Evolutionary conservation across 2,113 vertebrate species (phyloP), one percentile per base, ranked within the genome.

Genomic region (Anas platyrhynchos): DNA sequence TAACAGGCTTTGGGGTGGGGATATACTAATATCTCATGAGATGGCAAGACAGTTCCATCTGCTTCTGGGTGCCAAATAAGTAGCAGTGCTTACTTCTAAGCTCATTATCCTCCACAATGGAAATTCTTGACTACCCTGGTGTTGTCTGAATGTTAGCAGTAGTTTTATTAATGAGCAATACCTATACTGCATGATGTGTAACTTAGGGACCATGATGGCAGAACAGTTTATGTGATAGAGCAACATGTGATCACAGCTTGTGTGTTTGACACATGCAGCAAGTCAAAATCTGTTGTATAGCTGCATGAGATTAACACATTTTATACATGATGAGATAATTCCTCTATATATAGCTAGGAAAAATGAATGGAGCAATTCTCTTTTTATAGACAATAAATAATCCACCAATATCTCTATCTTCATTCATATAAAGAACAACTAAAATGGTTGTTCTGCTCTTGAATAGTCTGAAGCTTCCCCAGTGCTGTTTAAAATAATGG

Each of bases 1-100:
- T 94, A 93, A 66, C 38, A 94, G 90, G 56, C 46, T 96, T 95
- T 81, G 44, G 44, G 41, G 31, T 82, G 75, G 92, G 34, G 9
- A 52, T 81, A 61, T 80, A 89, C 48, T 79, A 66, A 61, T 83
- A 77, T 72, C 66, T 92, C 41, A 21, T 50, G 71, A 95, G 75
- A 65, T 52, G 69, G 55, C 13, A 91, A 93, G 74, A 66, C 26
- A 88, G 15, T 80, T 83, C 71, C 52, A 55, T 78, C 62, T 96
- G 65, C 41, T 75, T 48, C 36, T 86, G 32, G 5, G 14, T 80
- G 32, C 36, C 65, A 74, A 79, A 26, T 55, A 75, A 52, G 43
- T 62, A 67, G 78, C n/a, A 18, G 4, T 34, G 43, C 61, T 87
- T 73, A 56, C n/a, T 46, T 91, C 68, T 88, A 54, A 79, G 38